Percentiles rank a stretch among this genome's conserved stretches.
Evolutionary conservation across 2,888 invertebrate species (phyloP).

Genomic region (Dryobotodes eremita): DNA sequence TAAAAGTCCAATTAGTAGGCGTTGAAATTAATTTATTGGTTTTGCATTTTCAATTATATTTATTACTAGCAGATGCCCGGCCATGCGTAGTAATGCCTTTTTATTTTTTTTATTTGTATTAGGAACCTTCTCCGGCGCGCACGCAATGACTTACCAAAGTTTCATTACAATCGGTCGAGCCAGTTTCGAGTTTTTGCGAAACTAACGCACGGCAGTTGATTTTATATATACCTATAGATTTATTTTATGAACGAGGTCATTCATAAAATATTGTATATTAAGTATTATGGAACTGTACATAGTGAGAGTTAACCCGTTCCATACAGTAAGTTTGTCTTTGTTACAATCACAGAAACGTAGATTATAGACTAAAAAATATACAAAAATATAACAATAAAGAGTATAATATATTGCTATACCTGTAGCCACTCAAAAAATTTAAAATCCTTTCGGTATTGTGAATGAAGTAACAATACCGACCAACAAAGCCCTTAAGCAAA

Average conservation of each 20-base stretch:
- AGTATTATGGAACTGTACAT: background rate
- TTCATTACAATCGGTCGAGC: too few species aligned
- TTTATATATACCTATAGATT: too few species aligned
- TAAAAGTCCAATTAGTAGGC: slow-evolving; percentile 50
- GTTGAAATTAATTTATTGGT: slow-evolving; percentile 14
- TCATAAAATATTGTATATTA: too few species aligned
- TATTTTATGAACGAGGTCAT: too few species aligned
- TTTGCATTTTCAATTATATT: slow-evolving; percentile 15
- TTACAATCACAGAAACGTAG: background rate
- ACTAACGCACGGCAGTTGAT: too few species aligned
- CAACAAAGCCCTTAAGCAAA: slow-evolving; percentile 58
- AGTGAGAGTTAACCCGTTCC: background rate
- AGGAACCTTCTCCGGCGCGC: too few species aligned
- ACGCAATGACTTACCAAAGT: too few species aligned
- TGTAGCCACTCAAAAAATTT: slow-evolving; percentile 29
- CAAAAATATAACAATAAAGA: background rate
- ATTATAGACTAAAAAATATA: background rate
- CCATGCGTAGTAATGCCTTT: too few species aligned
- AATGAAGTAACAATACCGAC: slow-evolving; percentile 53
- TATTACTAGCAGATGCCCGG: too few species aligned
- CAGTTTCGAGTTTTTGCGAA: too few species aligned
- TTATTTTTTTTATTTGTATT: too few species aligned
- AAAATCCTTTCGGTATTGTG: slow-evolving; percentile 39
- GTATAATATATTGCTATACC: background rate
- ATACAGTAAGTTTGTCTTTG: background rate